Evolutionary conservation across 2,888 invertebrate genomes (phyloP), one percentile per base, ranked within the genome.

Genomic region (Zhuqinia jingwanae): DNA sequence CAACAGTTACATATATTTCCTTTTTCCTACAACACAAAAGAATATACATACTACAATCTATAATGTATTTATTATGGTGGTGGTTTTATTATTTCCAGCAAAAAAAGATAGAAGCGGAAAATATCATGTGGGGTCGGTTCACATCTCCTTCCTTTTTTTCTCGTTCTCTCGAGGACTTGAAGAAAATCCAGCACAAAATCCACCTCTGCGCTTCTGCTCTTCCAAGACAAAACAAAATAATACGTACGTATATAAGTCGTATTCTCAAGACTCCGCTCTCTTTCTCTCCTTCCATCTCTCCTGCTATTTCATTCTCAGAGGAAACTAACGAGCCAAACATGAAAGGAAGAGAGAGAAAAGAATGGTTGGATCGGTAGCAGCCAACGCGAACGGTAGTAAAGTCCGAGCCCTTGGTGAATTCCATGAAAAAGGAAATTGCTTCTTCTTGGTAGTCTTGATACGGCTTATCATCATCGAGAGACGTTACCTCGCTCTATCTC

Each of bases 321-420:
- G 80, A 42, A 81, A 25, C 70, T 36, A 79, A 79, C 50, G 73
- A 36, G 53, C 77, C 47, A 81, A 70, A 73, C 73, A 45, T 45
- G 27, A 45, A 50, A 73, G 73, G 25, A n/a, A n/a, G n/a, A 50
- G 56, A 11, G 42, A 25, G 50, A 53, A 56, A 53, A 79, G 65
- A 56, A 56, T 56, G 58, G 70, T 58, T 30, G 45, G 15, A 81
- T 68, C 45, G 25, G 80, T 56, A 53, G 80, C 65, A 80, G 53
- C 50, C 63, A 79, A 79, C 30, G 53, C 20, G 20, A 79, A 22
- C 42, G 36, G n/a, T n/a, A 80, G 63, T 20, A 30, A 58, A 60
- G 56, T 58, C 60, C 30, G 81, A 82, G 81, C 83, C 83, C 75
- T 83, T 83, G 83, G 76, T 65, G 83, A 53, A 83, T 83, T 83